Percentiles rank a stretch among this genome's conserved stretches.
These are phyloP conservation scores for Philopedon plagiatum DNA, from an alignment of 2,888 invertebrate genomes.

Conservation along the genomic window DNA sequence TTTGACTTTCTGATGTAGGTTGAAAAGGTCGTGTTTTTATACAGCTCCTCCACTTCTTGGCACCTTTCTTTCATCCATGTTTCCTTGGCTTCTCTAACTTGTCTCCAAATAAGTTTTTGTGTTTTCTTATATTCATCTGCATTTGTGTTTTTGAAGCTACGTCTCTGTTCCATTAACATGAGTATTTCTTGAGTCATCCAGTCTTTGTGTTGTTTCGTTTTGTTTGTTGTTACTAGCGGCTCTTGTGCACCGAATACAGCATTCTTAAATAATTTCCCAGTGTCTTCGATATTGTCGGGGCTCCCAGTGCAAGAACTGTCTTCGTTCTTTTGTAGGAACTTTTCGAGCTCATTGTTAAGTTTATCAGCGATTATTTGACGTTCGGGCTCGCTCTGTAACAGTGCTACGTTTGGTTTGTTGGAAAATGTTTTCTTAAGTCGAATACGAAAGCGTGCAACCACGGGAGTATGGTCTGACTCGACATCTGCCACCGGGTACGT, in stretches of 20 bases:
- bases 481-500: no score
- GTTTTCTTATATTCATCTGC: conserved; percentile 22
- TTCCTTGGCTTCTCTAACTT: conserved; percentile 32
- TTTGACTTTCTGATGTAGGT: conserved; percentile 25
- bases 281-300: no score
- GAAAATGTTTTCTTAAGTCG: no score
- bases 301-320: neutral
- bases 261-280: no score
- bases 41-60: conserved; percentile 26
- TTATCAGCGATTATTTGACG: neutral
- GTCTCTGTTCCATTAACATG: conserved; percentile 10
- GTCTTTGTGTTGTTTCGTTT: neutral
- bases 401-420: no score
- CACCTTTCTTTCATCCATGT: conserved; percentile 22
- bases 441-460: neutral
- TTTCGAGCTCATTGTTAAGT: neutral
- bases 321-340: neutral
- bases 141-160: conserved; percentile 10
- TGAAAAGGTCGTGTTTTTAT: conserved; percentile 15
- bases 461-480: neutral
- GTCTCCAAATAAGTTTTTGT: conserved; percentile 17
- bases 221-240: no score
- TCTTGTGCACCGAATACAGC: no score
- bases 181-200: neutral
- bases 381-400: neutral